Evolutionary conservation across 1,140 invertebrate species (phyloP), one percentile per base, ranked within the genome.

Genomic region (Idris sp.): DNA sequence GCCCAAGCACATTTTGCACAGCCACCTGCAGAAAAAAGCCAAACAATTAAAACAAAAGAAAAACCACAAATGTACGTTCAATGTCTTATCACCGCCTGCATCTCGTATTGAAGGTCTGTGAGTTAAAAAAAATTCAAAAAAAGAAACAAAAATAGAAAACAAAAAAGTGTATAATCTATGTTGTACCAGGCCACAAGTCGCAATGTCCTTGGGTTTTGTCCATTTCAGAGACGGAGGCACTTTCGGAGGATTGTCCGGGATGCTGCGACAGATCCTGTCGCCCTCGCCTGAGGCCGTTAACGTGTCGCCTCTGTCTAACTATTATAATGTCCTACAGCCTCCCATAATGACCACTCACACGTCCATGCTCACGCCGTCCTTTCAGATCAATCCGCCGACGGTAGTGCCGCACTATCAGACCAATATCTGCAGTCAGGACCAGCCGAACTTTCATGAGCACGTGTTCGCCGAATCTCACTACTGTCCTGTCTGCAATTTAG

Each of bases 241-340:
- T 5, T 86, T 87, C 54, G 86, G 86, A 44, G 85, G 85, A 61
- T 81, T 88, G 33, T 87, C 86, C 16, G 86, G 86, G 56, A 88
- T 87, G 86, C 80, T 87, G 61, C 85, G 86, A 51, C 86, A 87
- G 49, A 87, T 87, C 49, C 80, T 87, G 9, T 87, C 86, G 33
- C 86, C 86, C 8, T 85, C 85, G 46, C 84, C 86, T 35, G 84
- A 86, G 76, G 78, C 61, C 30, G 83, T 74, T 10, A 74, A 75
- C 36, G 86, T 85, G 9, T 53, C 58, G 13, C 46, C 65, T 13
- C 62, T 81, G 41, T 33, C 80, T 5, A 74, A 80, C 73, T 81
- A 74, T 76, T 84, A 78, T 68, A 83, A 79, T 49, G 43, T 84
- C 22, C 77, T 86, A 4, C 84, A 84, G 41, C 79, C 79, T 40